Percentiles rank a stretch among this genome's conserved stretches.
These are phyloP conservation scores for Turdus rufiventris DNA, from an alignment of 2,113 vertebrate species.

Conservation along the genomic window DNA sequence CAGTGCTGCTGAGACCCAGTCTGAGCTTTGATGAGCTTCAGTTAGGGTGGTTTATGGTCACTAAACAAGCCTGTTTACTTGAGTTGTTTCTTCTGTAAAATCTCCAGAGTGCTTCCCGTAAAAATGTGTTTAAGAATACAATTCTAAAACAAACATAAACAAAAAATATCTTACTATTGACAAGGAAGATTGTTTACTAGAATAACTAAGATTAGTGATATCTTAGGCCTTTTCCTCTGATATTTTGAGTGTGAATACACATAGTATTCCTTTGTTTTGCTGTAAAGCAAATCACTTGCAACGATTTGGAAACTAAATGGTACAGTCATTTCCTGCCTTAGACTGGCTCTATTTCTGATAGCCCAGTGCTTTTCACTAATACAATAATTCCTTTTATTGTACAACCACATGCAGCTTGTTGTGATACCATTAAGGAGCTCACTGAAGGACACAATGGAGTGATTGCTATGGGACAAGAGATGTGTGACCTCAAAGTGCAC, in stretches of 20 bases:
- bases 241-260: neutral
- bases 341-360: neutral
- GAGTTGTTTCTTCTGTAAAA: neutral
- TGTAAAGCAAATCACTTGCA: neutral
- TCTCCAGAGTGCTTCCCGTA: neutral
- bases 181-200: neutral
- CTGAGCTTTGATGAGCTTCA: neutral
- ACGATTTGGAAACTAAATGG: neutral
- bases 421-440: neutral
- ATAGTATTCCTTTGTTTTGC: neutral
- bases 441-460: neutral
- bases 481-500: neutral
- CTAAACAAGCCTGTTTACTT: neutral
- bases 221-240: neutral
- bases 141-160: neutral
- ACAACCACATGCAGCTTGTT: neutral
- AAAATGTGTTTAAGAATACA: neutral
- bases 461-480: neutral
- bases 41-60: neutral
- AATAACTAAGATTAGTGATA: neutral
- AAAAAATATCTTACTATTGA: neutral
- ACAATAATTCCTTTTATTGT: neutral
- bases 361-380: neutral
- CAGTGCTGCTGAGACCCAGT: neutral
- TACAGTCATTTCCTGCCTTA: neutral